Evolutionary conservation across 2,113 vertebrate genomes (phyloP), one percentile per base, ranked within the genome.

Genomic region (Syngnathoides biaculeatus): DNA sequence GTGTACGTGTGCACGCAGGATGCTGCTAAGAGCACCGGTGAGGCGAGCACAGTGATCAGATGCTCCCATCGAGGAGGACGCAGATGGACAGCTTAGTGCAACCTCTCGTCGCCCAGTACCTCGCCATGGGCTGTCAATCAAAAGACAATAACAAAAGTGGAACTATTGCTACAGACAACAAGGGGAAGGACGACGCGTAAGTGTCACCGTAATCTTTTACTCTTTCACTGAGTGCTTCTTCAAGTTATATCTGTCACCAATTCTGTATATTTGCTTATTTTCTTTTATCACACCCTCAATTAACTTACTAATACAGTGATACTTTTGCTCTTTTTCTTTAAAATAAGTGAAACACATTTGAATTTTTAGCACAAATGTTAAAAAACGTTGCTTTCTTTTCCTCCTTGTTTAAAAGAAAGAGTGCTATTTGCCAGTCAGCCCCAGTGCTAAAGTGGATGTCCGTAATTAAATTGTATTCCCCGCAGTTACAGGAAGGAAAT

Each of bases 21-120:
- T 88, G 83, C 83, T 68, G 64, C 80, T 71, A 71, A 68, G 73
- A 76, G 85, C 79, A 73, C 76, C 84, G 76, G 79, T 15, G 74
- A 83, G 72, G 73, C 76, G 52, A 78, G 70, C 85, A 68, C 56
- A 81, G 77, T 67, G 73, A 86, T 87, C 85, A 79, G 66, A 87
- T 87, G 87, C 87, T 88, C 82, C 79, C 83, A 68, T 65, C 80
- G 74, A 89, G 81, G 77, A 85, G 83, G 26, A 88, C 86, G 45
- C 88, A 88, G 80, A 92, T 91, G 89, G 89, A 92, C 83, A 92
- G 90, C 84, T 80, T 92, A 13, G 90, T 91, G 52, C 86, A 90
- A 81, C 90, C 90, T 56, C 88, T 92, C 67, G 90, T 90, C 67
- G 89, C 90, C 82, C 89, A 91, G 73, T 92, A 92, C 75, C 89